Base-by-base conservation (phyloP, 2,113 vertebrate genomes). In the Amazona guildingii region DNA sequence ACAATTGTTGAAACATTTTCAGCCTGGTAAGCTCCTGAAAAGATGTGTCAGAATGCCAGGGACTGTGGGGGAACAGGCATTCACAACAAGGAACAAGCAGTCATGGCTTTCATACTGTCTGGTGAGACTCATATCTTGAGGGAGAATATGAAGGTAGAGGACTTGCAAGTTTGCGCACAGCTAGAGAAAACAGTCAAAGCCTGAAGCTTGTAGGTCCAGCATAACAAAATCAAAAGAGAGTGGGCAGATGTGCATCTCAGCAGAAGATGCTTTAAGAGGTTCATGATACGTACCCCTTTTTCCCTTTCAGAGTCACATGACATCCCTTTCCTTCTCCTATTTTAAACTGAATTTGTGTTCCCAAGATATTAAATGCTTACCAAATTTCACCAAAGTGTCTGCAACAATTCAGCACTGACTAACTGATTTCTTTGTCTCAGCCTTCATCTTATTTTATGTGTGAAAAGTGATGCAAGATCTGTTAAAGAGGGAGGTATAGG, bases 81-180 rank as follows among this genome's bases (percentile, higher is more conserved):
- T 74, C 33, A 68, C 1, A 1, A 29, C 13, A 8, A 7, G 16
- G 33, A 51, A 37, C 0, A 2, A 52, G 11, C n/a, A 64, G 20
- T 31, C 14, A 14, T 1, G 3, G 17, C n/a, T 88, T 54, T 61
- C n/a, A 11, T 66, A 25, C 18, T 31, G 63, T n/a, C 55, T 35
- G 44, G 8, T 0, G 1, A 20, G 19, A 25, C 20, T 85, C 33
- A 41, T 35, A 28, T 52, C 24, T 64, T 1, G 10, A 31, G 17
- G 29, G 28, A 64, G 20, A 70, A 18, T 10, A 46, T 8, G 20
- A 52, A 33, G 29, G 20, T 18, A 57, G 17, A 64, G 6, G 57
- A 6, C 68, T 70, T 85, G 28, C 43, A 76, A 41, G 33, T 75
- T 57, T 59, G 37, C 51, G 28, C 24, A 39, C 33, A 70, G 29